A percentile compares a stretch with the other conserved stretches of the same genome.
Conservation (phyloP, 2,113 vertebrate genomes). For the Electrona antarctica region DNA sequence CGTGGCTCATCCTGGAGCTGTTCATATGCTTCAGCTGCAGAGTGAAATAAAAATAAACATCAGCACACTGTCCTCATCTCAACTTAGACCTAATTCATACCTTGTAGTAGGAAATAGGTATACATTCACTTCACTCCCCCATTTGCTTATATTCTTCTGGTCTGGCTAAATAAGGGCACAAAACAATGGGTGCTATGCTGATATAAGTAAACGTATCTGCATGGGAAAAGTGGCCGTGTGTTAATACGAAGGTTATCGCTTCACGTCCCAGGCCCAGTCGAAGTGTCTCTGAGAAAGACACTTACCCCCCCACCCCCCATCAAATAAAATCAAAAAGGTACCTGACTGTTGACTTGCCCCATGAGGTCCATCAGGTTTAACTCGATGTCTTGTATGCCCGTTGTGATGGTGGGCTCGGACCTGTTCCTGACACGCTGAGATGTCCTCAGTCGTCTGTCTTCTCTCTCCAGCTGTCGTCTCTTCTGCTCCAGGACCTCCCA, state of each 20-base stretch:
- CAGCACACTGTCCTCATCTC: background rate
- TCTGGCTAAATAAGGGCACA: too few relatives aligned
- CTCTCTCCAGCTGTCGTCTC: slow-evolving; percentile 59
- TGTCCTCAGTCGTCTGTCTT: slow-evolving; percentile 23
- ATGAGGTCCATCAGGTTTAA: slow-evolving; percentile 77
- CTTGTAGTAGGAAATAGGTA: too few relatives aligned
- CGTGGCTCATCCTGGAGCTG: slow-evolving; percentile 28
- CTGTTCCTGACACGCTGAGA: background rate
- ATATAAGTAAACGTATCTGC: background rate
- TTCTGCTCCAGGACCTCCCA: slow-evolving; percentile 70
- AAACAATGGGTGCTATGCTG: background rate
- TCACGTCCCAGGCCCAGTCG: too few relatives aligned
- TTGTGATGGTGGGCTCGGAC: background rate
- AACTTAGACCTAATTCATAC: too few relatives aligned
- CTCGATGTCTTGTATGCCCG: slow-evolving; percentile 68
- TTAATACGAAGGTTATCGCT: background rate
- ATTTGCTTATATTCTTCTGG: too few relatives aligned
- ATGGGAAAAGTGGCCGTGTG: background rate
- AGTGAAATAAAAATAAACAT: slow-evolving; percentile 27
- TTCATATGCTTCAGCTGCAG: slow-evolving; percentile 56
- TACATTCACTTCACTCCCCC: too few relatives aligned
- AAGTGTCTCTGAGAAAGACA: too few relatives aligned
- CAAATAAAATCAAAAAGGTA: slow-evolving; percentile 19
- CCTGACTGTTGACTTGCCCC: slow-evolving; percentile 71
- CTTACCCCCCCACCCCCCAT: too few relatives aligned